phyloP scores from a whole-genome alignment of 2,888 invertebrate genomes.

The Scaptomyza polygonia region DNA sequence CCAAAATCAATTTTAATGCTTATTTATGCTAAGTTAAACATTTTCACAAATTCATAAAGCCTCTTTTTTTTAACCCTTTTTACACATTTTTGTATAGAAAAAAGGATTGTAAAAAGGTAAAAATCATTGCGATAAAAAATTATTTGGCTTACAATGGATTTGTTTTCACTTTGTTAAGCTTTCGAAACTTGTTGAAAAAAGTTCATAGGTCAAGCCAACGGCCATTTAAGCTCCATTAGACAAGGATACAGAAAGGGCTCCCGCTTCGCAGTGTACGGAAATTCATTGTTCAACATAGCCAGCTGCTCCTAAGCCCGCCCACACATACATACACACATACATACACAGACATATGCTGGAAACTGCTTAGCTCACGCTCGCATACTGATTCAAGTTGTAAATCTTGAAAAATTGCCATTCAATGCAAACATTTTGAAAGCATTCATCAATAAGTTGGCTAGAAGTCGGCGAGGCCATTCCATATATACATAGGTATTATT shows the following conservation, averaged over 20 bases:
- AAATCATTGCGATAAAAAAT: constrained; percentile 31
- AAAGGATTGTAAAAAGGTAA: constrained; percentile 39
- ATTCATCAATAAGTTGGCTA: constrained; percentile 70
- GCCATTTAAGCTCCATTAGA: constrained; percentile 70
- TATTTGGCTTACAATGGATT: constrained; percentile 45
- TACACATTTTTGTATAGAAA: constrained; percentile 15
- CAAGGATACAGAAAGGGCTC: constrained; percentile 32
- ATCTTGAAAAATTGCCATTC: constrained; percentile 82
- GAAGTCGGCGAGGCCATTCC: constrained; percentile 26
- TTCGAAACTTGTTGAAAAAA: constrained; percentile 48
- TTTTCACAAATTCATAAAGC: neutral
- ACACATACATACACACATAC: neutral
- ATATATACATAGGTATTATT: constrained; percentile 44
- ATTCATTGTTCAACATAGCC: constrained; percentile 52
- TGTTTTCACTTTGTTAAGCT: constrained; percentile 63
- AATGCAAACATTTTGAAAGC: constrained; percentile 73
- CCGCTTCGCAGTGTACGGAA: constrained; percentile 25
- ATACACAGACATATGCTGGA: constrained; percentile 1
- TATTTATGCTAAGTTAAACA: neutral
- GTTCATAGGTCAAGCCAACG: constrained; percentile 57
- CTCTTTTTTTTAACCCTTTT: neutral
- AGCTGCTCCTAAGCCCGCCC: constrained; percentile 26
- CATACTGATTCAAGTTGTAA: constrained; percentile 68
- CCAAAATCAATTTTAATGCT: neutral
- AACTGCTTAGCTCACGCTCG: constrained; percentile 29